Conservation (phyloP, 2,888 invertebrate species). For the Thymelicus acteon region DNA sequence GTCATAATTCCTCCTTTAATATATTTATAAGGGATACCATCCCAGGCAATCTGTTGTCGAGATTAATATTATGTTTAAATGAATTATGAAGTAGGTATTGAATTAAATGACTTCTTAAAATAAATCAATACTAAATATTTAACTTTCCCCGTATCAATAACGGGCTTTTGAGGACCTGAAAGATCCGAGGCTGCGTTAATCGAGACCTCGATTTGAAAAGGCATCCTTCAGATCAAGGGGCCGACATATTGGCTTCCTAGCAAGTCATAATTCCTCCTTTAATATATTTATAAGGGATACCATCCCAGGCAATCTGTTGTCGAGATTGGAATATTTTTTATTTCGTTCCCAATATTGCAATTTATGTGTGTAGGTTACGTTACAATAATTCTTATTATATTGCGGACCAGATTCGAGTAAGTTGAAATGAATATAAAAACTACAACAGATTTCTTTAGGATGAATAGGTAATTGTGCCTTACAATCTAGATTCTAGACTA, state of each 20-base stretch:
- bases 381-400: background rate
- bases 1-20: slow-evolving; percentile 68
- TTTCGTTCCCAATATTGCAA: slow-evolving; percentile 52
- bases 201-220: slow-evolving; percentile 35
- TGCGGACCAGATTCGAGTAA: too few relatives aligned
- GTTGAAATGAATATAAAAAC: too few relatives aligned
- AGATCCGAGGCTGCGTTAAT: slow-evolving; percentile 25
- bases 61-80: slow-evolving; percentile 69
- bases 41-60: slow-evolving; percentile 63
- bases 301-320: slow-evolving; percentile 61
- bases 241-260: slow-evolving; percentile 51
- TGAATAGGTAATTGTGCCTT: too few relatives aligned
- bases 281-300: slow-evolving; percentile 69
- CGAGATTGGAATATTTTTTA: slow-evolving; percentile 68
- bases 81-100: too few relatives aligned
- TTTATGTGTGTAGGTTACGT: background rate
- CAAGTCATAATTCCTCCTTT: slow-evolving; percentile 65
- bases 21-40: slow-evolving; percentile 65
- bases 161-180: slow-evolving; percentile 21
- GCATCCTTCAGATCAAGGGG: slow-evolving; percentile 38
- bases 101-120: slow-evolving; percentile 5
- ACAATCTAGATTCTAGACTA: too few relatives aligned
- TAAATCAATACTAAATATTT: slow-evolving; percentile 1
- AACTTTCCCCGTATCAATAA: slow-evolving; percentile 21
- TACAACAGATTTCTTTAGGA: too few relatives aligned